These are phyloP conservation scores for Philopotamus ludificatus DNA, from an alignment of 1,140 invertebrate species.

Conservation along the genomic window DNA sequence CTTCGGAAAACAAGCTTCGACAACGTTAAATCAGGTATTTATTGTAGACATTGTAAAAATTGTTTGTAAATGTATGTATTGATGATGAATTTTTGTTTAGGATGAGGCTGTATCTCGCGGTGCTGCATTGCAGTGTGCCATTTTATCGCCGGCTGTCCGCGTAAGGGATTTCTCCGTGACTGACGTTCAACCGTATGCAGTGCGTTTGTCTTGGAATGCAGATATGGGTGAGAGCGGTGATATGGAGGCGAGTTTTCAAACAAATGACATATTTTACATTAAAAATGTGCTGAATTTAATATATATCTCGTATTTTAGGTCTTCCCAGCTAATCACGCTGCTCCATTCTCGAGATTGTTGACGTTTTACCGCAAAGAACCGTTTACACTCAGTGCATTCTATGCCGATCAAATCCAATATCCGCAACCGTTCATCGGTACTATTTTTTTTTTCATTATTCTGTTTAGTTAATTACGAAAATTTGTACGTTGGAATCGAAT, in stretches of 20 bases:
- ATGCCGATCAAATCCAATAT: conserved; percentile 71
- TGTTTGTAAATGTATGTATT: background rate
- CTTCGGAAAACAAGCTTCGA: conserved; percentile 84
- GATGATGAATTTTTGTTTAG: conserved; percentile 53
- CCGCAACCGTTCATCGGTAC: conserved; percentile 78
- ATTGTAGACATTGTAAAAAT: conserved; percentile 17
- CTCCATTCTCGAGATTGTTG: conserved; percentile 91
- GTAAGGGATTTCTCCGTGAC: conserved; percentile 92
- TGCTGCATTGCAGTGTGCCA: conserved; percentile 95
- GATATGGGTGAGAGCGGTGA: conserved; percentile 68
- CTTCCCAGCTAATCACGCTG: conserved; percentile 83
- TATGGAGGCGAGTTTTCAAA: conserved; percentile 55
- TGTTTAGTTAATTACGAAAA: background rate
- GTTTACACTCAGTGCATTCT: conserved; percentile 83
- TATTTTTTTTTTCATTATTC: conserved; percentile 41
- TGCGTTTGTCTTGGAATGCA: conserved; percentile 84
- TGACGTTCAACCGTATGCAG: conserved; percentile 89
- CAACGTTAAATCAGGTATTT: conserved; percentile 80
- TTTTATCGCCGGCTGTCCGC: conserved; percentile 93
- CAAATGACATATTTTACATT: no score
- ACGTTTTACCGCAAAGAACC: conserved; percentile 89
- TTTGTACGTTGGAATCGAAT: background rate
- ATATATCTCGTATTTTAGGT: conserved; percentile 58
- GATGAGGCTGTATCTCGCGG: conserved; percentile 96
- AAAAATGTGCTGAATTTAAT: background rate